Percentiles rank a stretch among this genome's conserved stretches.
phyloP scores from a whole-genome alignment of 2,113 vertebrate genomes.

The Cebus imitator region DNA sequence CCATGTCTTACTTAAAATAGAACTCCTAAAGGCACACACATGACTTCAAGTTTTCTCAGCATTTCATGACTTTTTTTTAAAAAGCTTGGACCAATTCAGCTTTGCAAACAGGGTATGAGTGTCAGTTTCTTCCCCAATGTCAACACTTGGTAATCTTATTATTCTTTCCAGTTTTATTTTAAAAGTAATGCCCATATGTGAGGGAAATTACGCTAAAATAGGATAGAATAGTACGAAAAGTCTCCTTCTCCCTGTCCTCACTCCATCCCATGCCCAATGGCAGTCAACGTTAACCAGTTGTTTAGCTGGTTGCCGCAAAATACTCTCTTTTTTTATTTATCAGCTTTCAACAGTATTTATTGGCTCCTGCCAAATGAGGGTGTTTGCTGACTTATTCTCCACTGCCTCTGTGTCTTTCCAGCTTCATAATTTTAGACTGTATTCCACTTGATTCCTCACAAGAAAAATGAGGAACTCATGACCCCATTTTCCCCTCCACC shows the following conservation, averaged over 20 bases:
- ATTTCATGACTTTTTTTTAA: neutral
- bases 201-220: neutral
- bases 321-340: neutral
- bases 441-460: neutral
- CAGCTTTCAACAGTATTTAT: neutral
- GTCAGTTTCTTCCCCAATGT: neutral
- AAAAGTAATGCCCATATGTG: neutral
- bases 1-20: conserved; percentile 31
- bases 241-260: neutral
- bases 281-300: neutral
- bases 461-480: neutral
- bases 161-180: conserved; percentile 17
- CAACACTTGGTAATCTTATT: neutral
- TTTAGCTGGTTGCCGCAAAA: neutral
- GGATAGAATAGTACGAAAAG: neutral
- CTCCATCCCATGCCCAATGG: neutral
- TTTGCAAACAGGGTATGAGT: neutral
- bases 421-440: neutral
- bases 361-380: neutral
- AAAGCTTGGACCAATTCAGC: neutral
- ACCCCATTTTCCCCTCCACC: neutral
- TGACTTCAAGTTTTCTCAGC: neutral
- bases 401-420: neutral
- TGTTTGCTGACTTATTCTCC: neutral
- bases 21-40: neutral